These are phyloP conservation scores for Thecophora atra DNA, from an alignment of 2,888 invertebrate genomes.

Conservation along the genomic window DNA sequence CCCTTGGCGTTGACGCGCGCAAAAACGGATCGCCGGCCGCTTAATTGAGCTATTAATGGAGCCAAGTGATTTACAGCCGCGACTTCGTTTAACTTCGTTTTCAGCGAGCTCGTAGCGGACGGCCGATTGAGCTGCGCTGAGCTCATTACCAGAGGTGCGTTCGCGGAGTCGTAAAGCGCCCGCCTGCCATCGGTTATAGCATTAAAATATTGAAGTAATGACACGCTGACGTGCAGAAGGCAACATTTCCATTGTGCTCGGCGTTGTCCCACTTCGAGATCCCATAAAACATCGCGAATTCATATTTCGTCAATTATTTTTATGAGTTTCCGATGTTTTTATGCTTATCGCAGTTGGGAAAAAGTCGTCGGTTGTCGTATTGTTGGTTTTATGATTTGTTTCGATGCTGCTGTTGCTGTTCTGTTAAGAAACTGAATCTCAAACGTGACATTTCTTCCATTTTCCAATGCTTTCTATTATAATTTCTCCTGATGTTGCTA, in stretches of 20 bases:
- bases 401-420: not conserved
- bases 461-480: no score
- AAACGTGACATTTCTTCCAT: no score
- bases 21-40: not conserved
- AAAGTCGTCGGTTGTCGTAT: not conserved
- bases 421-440: no score
- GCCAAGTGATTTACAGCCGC: not conserved
- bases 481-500: no score
- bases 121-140: no score
- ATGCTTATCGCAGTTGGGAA: not conserved
- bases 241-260: no score
- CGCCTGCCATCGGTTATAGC: no score
- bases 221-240: no score
- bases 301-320: conserved; percentile 23
- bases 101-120: no score
- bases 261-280: conserved; percentile 5
- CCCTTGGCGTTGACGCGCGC: not conserved
- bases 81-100: not conserved
- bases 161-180: no score
- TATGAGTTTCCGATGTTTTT: conserved; percentile 15
- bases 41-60: not conserved
- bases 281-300: conserved; percentile 16
- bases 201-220: no score
- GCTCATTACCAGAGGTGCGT: no score
- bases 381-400: not conserved